Percentiles rank a stretch among this genome's conserved stretches.
phyloP scores from a whole-genome alignment of 2,113 vertebrate species.

The Vanacampus margaritifer region DNA sequence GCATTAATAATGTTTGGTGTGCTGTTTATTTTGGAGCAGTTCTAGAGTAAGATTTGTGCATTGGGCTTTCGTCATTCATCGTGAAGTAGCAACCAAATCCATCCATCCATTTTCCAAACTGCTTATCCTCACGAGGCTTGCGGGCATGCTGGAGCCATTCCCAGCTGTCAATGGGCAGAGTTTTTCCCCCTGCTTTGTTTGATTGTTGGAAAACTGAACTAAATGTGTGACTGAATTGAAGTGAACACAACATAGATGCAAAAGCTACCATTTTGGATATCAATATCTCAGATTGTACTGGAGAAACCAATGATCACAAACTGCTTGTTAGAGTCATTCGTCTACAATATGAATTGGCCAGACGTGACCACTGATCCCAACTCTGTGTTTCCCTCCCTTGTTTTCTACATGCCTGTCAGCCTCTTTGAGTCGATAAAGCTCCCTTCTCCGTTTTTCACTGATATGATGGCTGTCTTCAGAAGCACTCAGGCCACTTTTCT shows the following conservation, averaged over 20 bases:
- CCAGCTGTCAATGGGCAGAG: too few relatives aligned
- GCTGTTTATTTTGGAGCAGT: too few relatives aligned
- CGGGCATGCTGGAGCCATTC: too few relatives aligned
- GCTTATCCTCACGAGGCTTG: too few relatives aligned
- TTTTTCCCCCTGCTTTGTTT: background rate
- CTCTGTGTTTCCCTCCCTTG: conserved; percentile 6
- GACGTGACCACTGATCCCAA: conserved; percentile 40
- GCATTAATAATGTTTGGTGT: too few relatives aligned
- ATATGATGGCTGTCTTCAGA: conserved; percentile 75
- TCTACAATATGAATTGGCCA: conserved; percentile 36
- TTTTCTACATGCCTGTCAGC: conserved; percentile 36
- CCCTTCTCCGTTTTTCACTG: conserved; percentile 62
- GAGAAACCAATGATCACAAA: conserved; percentile 31
- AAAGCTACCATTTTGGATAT: background rate
- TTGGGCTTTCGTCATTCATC: too few relatives aligned
- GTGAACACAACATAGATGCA: background rate
- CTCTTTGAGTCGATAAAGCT: conserved; percentile 60
- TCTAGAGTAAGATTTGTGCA: too few relatives aligned
- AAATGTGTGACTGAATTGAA: background rate
- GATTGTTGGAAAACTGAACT: background rate
- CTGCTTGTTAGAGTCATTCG: conserved; percentile 68
- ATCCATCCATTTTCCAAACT: too few relatives aligned
- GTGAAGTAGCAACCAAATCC: too few relatives aligned
- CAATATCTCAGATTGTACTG: conserved; percentile 23
- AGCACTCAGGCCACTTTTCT: conserved; percentile 74